Conservation (phyloP, 2,797 vertebrate genomes). For the Ctenochaetus hawaiiensis region DNA sequence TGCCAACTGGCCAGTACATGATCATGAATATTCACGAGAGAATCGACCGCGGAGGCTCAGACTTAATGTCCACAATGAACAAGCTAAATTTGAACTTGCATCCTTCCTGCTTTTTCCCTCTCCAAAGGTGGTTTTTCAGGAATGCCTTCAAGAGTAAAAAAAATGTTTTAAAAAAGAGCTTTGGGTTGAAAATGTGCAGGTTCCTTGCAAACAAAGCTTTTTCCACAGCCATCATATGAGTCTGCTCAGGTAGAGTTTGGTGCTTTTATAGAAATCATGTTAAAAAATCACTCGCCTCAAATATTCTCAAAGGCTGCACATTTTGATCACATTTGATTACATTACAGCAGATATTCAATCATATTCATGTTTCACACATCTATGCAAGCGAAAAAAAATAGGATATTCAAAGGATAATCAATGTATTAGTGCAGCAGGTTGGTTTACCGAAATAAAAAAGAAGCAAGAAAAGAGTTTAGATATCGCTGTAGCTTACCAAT, state of each 20-base stretch:
- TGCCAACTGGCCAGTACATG: conserved; percentile 63
- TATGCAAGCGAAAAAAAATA: not conserved
- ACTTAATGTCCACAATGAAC: conserved; percentile 54
- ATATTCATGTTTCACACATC: not conserved
- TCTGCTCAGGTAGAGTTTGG: not conserved
- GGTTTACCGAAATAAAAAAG: not conserved
- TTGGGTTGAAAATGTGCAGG: not conserved
- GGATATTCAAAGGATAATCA: not conserved
- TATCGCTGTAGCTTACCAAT: not conserved
- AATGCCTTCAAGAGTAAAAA: not conserved
- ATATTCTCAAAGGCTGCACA: not conserved
- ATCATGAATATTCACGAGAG: conserved; percentile 69
- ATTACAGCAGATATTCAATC: not conserved
- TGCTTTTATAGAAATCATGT: conserved; percentile 1
- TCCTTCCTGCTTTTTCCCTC: conserved; percentile 23
- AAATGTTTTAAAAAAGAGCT: not conserved
- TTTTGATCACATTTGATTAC: conserved; percentile 1
- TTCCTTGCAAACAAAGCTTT: not conserved
- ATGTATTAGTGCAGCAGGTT: not conserved
- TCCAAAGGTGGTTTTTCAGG: not conserved
- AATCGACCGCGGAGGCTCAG: conserved; percentile 39
- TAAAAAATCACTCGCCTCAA: not conserved
- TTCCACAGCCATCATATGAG: not conserved
- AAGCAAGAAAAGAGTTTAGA: not conserved
- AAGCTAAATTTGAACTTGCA: conserved; percentile 25